Base-by-base conservation (phyloP, 2,113 vertebrate species). In the Phrynosoma blainvillii region DNA sequence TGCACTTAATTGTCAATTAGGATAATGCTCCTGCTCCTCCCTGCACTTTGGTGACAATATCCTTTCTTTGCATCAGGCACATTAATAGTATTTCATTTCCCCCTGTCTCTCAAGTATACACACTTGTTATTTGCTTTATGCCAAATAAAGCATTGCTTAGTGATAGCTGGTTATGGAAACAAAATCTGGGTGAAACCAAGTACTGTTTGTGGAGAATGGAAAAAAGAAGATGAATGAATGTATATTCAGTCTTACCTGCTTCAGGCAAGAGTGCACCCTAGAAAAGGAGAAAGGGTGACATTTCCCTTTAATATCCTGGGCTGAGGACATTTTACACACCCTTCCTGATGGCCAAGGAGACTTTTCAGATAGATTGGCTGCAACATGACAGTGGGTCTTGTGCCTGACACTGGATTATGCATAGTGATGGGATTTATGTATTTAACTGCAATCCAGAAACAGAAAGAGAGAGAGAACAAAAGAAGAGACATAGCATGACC, bases 1-100 rank as follows among this genome's bases (percentile, higher is more conserved):
- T 54, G 36, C 5, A 52, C 4, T 87, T 87, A 65, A 76, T 82
- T 82, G 73, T 77, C 54, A 70, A 65, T 83, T 77, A 68, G 23
- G 70, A 84, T 27, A 54, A 40, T 62, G 56, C 78, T 62, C n/a
- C 42, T 88, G 62, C 47, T 40, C 32, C 47, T n/a, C 32, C 30
- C n/a, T 77, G 36, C 25, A 25, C 21, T 76, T 47, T 68, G 59
- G 68, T 32, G 27, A 14, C 23, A 70, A 25, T 25, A 68, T 78
- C 79, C 68, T 83, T 77, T 86, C 68, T 83, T 77, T 66, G 9
- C 62, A 68, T 40, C 23, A 76, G 32, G 30, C 11, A 32, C n/a
- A 12, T 30, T 66, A 77, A 56, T 42, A 78, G 54, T 32, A 84
- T 56, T 54, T 66, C 5, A 78, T 70, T 88, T 42, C 74, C 20